Evolutionary conservation across 2,797 vertebrate species (phyloP), one percentile per base, ranked within the genome.

Genomic region (Betta splendens): DNA sequence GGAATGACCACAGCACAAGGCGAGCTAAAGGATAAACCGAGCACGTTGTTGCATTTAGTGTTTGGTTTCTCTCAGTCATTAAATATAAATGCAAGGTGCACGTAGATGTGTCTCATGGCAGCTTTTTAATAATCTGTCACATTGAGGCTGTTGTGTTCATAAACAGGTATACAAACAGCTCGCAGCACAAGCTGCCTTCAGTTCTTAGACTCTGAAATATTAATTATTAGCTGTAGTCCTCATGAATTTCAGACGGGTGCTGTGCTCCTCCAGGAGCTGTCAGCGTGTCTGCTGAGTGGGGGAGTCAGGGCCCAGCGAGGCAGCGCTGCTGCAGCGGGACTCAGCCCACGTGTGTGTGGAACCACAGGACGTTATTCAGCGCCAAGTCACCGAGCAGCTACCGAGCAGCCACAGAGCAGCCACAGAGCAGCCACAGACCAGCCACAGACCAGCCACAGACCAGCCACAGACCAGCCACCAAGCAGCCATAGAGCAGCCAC

Each of bases 181-280:
- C 13, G 4, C 37, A 65, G 69, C 67, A 58, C 57, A 48, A 64
- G 54, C 64, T 37, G 70, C 77, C 65, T 58, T 49, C 67, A 63
- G 65, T 70, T 72, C 72, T 69, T 61, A 66, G 35, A 4, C 56
- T 20, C 42, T 71, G 50, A 79, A 80, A 76, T 74, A 74, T 82
- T 74, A 72, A 72, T 71, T 71, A 78, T 77, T 63, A 75, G 70
- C 57, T 46, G 51, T 39, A 28, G 57, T 63, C 46, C 53, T 80
- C 38, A 61, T 80, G 75, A 77, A 84, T 81, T 74, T 61, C 62
- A 67, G 64, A 80, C 77, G 35, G 16, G 21, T 47, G 25, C 66
- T 64, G 8, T 35, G 54, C 37, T 73, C 55, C 37, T 53, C 47
- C 9, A 28, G 53, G 50, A 44, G 35, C 62, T 69, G 51, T 69